These are phyloP conservation scores for Phodopus roborovskii DNA, from an alignment of 2,113 vertebrate genomes.

Conservation along the genomic window DNA sequence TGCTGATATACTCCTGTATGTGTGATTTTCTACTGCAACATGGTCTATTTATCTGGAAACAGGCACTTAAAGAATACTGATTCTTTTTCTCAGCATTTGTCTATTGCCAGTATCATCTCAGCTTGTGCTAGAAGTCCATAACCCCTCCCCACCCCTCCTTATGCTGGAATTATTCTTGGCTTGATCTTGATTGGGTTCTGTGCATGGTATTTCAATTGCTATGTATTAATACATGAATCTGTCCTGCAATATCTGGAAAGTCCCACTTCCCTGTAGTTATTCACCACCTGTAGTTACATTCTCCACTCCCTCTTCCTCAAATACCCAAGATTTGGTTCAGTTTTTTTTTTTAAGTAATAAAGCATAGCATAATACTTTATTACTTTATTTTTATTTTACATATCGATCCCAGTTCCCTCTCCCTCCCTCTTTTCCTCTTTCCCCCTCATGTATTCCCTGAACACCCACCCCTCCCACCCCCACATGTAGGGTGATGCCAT, in stretches of 20 bases:
- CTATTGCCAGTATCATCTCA: neutral
- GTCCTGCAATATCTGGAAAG: neutral
- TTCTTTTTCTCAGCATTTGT: neutral
- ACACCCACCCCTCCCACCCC: no score
- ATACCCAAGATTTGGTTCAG: neutral
- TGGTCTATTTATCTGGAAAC: neutral
- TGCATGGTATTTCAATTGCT: neutral
- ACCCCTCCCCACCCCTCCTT: neutral
- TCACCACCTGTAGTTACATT: neutral
- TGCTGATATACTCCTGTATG: neutral
- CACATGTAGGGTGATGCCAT: no score
- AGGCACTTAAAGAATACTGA: neutral
- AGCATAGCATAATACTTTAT: no score
- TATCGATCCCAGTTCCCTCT: no score
- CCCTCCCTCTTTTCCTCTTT: no score
- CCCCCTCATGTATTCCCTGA: no score
- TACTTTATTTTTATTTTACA: no score
- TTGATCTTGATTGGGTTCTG: neutral
- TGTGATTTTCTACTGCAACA: neutral
- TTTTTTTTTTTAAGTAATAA: no score
- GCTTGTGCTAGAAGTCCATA: neutral
- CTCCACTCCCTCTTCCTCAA: neutral
- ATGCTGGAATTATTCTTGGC: neutral
- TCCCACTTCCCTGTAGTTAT: neutral
- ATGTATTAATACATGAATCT: neutral